phyloP scores from a whole-genome alignment of 2,888 invertebrate genomes.

The Cybosia mesomella region DNA sequence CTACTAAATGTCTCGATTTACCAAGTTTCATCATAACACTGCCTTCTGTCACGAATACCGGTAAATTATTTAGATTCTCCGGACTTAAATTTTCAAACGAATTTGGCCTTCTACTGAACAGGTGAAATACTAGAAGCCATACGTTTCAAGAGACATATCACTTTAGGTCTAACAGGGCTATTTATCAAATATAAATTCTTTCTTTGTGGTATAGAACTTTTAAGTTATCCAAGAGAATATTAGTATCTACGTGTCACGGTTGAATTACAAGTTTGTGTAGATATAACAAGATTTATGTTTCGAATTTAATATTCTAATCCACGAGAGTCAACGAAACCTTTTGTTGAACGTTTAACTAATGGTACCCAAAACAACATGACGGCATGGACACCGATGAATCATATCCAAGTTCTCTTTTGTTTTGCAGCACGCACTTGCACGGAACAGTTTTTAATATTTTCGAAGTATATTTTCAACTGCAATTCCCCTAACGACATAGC shows the following conservation, averaged over 20 bases:
- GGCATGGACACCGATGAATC: slow-evolving; percentile 68
- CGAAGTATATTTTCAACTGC: slow-evolving; percentile 31
- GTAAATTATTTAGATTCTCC: slow-evolving; percentile 43
- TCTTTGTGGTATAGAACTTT: slow-evolving; percentile 32
- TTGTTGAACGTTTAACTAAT: slow-evolving; percentile 76
- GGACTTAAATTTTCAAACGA: slow-evolving; percentile 29
- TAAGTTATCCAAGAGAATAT: slow-evolving; percentile 52
- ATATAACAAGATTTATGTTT: slow-evolving; percentile 61
- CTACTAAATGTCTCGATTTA: slow-evolving; percentile 35
- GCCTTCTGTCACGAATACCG: slow-evolving; percentile 43
- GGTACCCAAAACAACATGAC: slow-evolving; percentile 72
- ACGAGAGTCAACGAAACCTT: slow-evolving; percentile 65
- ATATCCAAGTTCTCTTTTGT: slow-evolving; percentile 59
- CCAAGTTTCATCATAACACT: slow-evolving; percentile 39
- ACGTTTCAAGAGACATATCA: slow-evolving; percentile 30
- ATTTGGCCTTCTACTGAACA: slow-evolving; percentile 19
- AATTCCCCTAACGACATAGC: slow-evolving; percentile 28
- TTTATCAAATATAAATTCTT: slow-evolving; percentile 35
- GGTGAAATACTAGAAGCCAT: slow-evolving; percentile 21
- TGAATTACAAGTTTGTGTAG: slow-evolving; percentile 49
- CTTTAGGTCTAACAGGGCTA: slow-evolving; percentile 32
- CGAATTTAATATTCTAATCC: slow-evolving; percentile 64
- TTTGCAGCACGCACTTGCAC: slow-evolving; percentile 46
- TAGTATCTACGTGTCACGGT: slow-evolving; percentile 46
- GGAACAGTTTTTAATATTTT: slow-evolving; percentile 47